Base-by-base conservation (phyloP, 2,888 invertebrate genomes). In the Phytoseiulus persimilis region DNA sequence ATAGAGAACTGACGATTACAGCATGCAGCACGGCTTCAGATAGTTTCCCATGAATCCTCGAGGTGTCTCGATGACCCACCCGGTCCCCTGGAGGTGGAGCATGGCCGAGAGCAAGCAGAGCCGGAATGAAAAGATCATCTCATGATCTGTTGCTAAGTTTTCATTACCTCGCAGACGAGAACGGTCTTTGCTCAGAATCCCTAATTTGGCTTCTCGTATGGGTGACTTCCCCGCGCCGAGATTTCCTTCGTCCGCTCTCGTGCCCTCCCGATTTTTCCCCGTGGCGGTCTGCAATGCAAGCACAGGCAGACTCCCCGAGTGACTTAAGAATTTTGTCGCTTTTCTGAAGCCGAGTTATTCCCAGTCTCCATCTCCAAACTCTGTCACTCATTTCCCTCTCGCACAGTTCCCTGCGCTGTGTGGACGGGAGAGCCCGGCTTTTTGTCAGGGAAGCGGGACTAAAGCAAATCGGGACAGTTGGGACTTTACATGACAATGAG, bases 401-500 rank as follows among this genome's bases (percentile, higher is more conserved):
- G 5, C 65, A n/a, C n/a, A n/a, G 23, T 18, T 65, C 65, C 65
- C 65, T 23, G 65, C 65, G 65, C 28, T 23, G 23, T 65, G 1
- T 65, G 65, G 65, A 28, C 18, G 65, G 9, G 65, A 65, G 65
- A 65, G 65, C 65, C 18, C 65, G 18, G 65, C 65, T 65, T 65
- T 65, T 14, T 65, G 65, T 28, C 65, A 28, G 28, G 65, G 18
- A 18, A 65, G 65, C 65, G 65, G 65, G 65, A 65, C 65, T 65
- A 28, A 65, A 65, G 65, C 65, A 65, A 65, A 65, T 65, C 65
- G 65, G 65, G 65, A 65, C 65, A 65, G 65, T 65, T 18, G 65
- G 65, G 65, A 65, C 65, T 65, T 65, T 65, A 65, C 65, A 65
- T 65, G 65, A 65, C 65, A 65, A 65, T 65, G 65, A 65, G 65